Base-by-base conservation (phyloP, 2,113 vertebrate species). In the Gambusia holbrooki region DNA sequence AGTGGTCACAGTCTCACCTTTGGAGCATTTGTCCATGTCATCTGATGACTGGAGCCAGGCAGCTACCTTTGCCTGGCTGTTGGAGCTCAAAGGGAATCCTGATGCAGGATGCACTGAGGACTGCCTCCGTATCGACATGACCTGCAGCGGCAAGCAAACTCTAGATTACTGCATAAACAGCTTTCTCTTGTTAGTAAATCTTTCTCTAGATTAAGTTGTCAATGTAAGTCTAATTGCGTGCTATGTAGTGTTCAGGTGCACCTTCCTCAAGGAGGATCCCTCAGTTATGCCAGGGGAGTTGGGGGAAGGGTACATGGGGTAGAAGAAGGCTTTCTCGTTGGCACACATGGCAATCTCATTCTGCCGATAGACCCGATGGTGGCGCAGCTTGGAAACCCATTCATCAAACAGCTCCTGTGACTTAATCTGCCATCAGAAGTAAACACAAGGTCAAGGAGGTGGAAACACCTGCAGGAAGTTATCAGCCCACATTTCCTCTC, bases 271-370 rank as follows among this genome's bases (percentile, higher is more conserved):
- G 1, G 93, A 83, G 62, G 95, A 30, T 62, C 93, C 87, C 63
- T 98, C 96, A 22, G 92, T 88, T 69, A 91, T 79, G 33, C 83
- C 93, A 11, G 96, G 85, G 5, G 95, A 87, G 45, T 93, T 96
- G 1, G 91, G 81, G 72, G 93, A 86, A 1, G 95, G 81, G 61
- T 95, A 94, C 54, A 79, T 93, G 5, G 96, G 90, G 84, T 95
- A 96, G 90, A 96, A 97, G 87, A 96, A 95, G 61, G 94, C 93
- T 75, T 96, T 90, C 0, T 99, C 97, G 0, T 93, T 95, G 19
- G 97, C 96, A 81, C 96, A 97, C 95, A 97, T 96, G 84, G 97
- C 94, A 19, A 99, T 98, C 91, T 98, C 97, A 19, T 98, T 99
- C 92, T 99, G 98, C 51, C 97, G 96, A 84, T 96, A 98, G 86